These are phyloP conservation scores for Calliopum simillimum DNA, from an alignment of 2,888 invertebrate genomes.

Conservation along the genomic window DNA sequence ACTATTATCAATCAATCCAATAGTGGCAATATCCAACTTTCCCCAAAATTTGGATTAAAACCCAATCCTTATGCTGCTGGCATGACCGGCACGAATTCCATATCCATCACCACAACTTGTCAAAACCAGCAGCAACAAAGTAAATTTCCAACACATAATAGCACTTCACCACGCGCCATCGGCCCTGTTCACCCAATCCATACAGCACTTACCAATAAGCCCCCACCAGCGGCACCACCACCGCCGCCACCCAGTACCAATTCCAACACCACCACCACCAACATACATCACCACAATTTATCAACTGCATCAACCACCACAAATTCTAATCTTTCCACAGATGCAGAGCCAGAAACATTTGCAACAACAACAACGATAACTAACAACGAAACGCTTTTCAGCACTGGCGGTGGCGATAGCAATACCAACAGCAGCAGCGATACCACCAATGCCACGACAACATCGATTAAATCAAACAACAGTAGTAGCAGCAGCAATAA, in stretches of 20 bases:
- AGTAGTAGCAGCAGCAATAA: conserved; percentile 58
- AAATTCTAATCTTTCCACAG: conserved; percentile 62
- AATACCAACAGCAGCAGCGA: conserved; percentile 35
- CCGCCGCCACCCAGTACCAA: conserved; percentile 61
- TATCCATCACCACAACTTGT: conserved; percentile 8
- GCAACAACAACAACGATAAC: conserved; percentile 38
- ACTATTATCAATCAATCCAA: conserved; percentile 39
- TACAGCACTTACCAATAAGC: conserved; percentile 51
- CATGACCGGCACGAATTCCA: conserved; percentile 46
- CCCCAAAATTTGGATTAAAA: conserved; percentile 71
- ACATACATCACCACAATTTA: conserved; percentile 20
- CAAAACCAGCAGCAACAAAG: conserved; percentile 3
- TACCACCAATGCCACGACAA: conserved; percentile 44
- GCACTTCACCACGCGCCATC: conserved; percentile 7
- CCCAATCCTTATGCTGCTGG: conserved; percentile 50
- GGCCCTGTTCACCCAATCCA: conserved; percentile 39
- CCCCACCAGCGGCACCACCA: conserved; percentile 63
- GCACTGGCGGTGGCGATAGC: conserved; percentile 21
- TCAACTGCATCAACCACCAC: conserved; percentile 36
- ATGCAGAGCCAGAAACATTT: conserved; percentile 42
- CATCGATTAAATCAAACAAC: conserved; percentile 41
- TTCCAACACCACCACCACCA: conserved; percentile 47
- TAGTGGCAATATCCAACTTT: conserved; percentile 55
- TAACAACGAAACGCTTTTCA: conserved; percentile 53
- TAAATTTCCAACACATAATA: conserved; percentile 4